These are phyloP conservation scores for Dysmachus trigonus DNA, from an alignment of 2,888 invertebrate species.

Conservation along the genomic window DNA sequence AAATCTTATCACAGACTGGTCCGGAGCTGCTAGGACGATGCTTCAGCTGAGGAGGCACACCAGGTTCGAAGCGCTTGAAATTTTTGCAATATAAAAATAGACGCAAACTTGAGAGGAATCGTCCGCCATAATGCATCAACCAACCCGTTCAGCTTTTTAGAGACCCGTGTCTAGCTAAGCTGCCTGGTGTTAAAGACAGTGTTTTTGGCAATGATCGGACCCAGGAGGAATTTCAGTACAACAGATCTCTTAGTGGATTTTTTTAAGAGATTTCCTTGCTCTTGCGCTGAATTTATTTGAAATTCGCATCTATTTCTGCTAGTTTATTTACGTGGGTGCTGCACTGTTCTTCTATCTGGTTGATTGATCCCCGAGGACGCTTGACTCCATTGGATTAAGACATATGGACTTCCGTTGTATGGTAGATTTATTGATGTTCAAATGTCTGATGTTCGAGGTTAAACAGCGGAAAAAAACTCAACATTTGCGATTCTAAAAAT, in stretches of 20 bases:
- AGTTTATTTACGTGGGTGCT: not conserved
- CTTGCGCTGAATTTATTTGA: not conserved
- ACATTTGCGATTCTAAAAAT: not conserved
- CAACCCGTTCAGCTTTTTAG: not conserved
- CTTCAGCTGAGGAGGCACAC: slow-evolving; percentile 1
- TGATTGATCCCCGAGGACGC: not conserved
- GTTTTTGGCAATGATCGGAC: not conserved
- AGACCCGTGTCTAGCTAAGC: not conserved
- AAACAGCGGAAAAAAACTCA: not conserved
- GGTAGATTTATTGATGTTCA: not conserved
- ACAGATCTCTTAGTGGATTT: not conserved
- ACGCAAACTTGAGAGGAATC: not conserved
- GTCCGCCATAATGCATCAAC: not conserved
- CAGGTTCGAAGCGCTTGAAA: not conserved
- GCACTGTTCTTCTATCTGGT: not conserved
- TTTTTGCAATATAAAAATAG: slow-evolving; percentile 27
- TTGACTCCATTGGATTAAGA: not conserved
- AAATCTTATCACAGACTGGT: slow-evolving; percentile 24
- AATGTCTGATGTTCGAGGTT: not conserved
- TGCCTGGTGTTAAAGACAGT: not conserved
- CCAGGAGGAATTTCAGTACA: not conserved
- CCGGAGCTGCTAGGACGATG: not conserved
- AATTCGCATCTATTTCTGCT: not conserved
- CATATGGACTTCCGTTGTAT: not conserved
- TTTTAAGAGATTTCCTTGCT: not conserved